phyloP scores from a whole-genome alignment of 2,888 invertebrate species.

The Caradrina clavipalpis region DNA sequence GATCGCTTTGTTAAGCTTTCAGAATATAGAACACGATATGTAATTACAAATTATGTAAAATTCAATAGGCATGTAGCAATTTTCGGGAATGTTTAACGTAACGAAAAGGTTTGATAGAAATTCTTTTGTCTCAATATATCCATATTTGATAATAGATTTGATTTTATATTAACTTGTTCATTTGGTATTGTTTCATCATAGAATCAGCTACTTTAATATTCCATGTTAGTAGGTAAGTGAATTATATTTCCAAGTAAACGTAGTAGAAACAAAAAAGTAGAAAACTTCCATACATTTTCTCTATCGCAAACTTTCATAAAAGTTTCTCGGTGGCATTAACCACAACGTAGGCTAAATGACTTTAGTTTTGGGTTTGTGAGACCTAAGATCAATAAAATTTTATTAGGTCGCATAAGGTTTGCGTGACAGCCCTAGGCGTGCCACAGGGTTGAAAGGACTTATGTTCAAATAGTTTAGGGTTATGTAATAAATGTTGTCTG shows the following conservation, averaged over 20 bases:
- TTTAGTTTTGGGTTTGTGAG: slow-evolving; percentile 56
- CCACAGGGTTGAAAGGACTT: slow-evolving; percentile 39
- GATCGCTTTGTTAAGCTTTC: background rate
- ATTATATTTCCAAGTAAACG: background rate
- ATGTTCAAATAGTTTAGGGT: slow-evolving; percentile 37
- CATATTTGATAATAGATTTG: too few species aligned
- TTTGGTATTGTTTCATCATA: background rate
- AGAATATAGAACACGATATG: background rate
- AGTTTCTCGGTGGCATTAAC: slow-evolving; percentile 49
- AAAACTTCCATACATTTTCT: slow-evolving; percentile 35
- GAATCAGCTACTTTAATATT: slow-evolving; percentile 5
- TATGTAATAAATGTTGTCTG: slow-evolving; percentile 45
- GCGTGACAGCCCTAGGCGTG: slow-evolving; percentile 53
- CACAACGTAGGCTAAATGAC: slow-evolving; percentile 55
- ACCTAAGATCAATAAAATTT: slow-evolving; percentile 64
- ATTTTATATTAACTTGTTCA: too few species aligned
- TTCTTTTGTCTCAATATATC: background rate
- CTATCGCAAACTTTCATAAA: slow-evolving; percentile 39
- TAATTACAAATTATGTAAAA: background rate
- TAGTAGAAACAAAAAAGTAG: slow-evolving; percentile 12
- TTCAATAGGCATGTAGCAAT: background rate
- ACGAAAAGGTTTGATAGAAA: background rate
- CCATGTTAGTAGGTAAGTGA: background rate
- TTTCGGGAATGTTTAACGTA: background rate
- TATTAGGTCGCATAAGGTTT: slow-evolving; percentile 57